Percentiles rank a stretch among this genome's conserved stretches.
These are phyloP conservation scores for Taenaris catops DNA, from an alignment of 2,888 invertebrate genomes.

Conservation along the genomic window DNA sequence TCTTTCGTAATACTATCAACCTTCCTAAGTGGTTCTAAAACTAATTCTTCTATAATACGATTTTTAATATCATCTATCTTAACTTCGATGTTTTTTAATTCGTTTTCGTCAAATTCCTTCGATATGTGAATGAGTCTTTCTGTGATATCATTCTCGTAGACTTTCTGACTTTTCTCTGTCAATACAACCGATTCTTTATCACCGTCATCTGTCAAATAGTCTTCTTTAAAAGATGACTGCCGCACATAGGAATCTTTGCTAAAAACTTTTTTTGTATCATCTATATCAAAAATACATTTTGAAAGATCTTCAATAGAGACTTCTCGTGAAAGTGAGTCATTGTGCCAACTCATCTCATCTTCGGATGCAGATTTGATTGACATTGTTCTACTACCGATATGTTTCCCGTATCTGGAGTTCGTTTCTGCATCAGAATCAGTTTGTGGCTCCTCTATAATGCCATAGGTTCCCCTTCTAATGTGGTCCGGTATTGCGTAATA, in stretches of 20 bases:
- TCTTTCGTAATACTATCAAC: constrained; percentile 62
- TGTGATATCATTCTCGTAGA: constrained; percentile 70
- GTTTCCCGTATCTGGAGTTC: constrained; percentile 49
- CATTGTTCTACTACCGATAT: constrained; percentile 70
- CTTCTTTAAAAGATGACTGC: constrained; percentile 70
- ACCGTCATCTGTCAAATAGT: constrained; percentile 58
- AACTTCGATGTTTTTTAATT: constrained; percentile 45
- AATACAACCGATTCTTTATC: constrained; percentile 61
- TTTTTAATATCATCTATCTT: constrained; percentile 60
- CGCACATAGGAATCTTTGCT: constrained; percentile 69
- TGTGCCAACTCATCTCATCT: constrained; percentile 80
- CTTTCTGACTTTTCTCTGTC: constrained; percentile 60
- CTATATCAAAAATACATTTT: constrained; percentile 71
- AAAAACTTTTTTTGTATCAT: constrained; percentile 70
- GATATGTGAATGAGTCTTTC: constrained; percentile 67
- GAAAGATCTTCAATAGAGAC: constrained; percentile 80
- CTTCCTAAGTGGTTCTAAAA: constrained; percentile 51
- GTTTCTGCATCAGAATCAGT: constrained; percentile 73
- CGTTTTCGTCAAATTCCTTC: constrained; percentile 63
- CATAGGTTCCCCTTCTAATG: constrained; percentile 61
- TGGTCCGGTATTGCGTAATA: constrained; percentile 65
- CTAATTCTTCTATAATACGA: constrained; percentile 65
- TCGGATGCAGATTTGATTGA: constrained; percentile 84
- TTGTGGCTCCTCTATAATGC: constrained; percentile 73
- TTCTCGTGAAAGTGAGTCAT: constrained; percentile 75